Base-by-base conservation (phyloP, 2,797 vertebrate genomes). In the Coregonus sp. region DNA sequence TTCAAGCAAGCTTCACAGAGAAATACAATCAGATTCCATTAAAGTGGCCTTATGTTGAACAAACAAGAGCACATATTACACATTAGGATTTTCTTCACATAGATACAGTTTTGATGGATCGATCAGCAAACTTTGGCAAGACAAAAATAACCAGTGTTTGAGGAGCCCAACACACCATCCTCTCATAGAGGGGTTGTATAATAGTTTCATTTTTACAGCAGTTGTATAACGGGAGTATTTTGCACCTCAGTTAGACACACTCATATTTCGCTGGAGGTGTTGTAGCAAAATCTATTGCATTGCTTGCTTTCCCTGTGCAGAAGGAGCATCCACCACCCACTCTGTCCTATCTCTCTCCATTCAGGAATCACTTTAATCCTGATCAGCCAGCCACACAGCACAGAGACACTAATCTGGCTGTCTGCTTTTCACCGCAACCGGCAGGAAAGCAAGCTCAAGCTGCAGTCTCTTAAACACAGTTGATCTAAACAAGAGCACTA, bases 381-480 rank as follows among this genome's bases (percentile, higher is more conserved):
- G 81, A 72, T 72, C 75, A 75, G 35, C 59, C 47, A 74, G n/a
- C 70, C 73, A 75, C 40, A 54, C 63, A 70, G 18, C 75, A 33
- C 65, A 78, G 52, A 76, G 66, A 76, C 84, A 80, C 76, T 81
- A 87, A 85, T 82, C 84, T 81, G 77, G 65, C 70, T 76, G 71
- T 88, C 84, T 82, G 76, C 80, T 81, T 82, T 77, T 75, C 83
- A 94, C 74, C 76, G 37, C 65, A 91, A 93, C 37, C 86, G 80
- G 70, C 94, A 95, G 87, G 94, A 94, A 93, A 84, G 91, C 95
- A 66, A 89, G 94, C 84, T 92, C 89, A 78, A 90, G 56, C 16
- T 7, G 29, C 91, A 50, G 20, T 74, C 47, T 12, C 4, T 61
- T 25, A 69, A 29, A 33, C 56, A 59, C 47, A 14, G 15, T 35